Evolutionary conservation across 2,113 vertebrate genomes (phyloP).

Genomic region (Heliornis fulica): DNA sequence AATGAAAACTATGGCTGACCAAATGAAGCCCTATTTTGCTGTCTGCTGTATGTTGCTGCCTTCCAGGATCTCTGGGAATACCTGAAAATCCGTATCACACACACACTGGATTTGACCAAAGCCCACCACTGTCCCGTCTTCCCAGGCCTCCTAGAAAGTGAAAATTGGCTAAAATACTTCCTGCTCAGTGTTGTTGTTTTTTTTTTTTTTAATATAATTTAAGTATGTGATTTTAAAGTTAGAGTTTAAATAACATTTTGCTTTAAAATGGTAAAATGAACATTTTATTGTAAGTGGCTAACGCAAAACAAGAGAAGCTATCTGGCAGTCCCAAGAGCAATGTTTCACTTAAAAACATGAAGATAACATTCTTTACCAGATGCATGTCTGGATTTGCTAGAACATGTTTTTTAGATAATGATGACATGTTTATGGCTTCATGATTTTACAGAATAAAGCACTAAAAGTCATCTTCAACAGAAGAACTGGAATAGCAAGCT

Average conservation of each 20-base stretch:
- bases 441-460: background rate
- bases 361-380: background rate
- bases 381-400: background rate
- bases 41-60: background rate
- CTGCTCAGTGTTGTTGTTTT: background rate
- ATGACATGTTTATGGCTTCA: background rate
- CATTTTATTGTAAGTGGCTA: background rate
- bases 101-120: background rate
- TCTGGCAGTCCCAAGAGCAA: background rate
- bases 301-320: background rate
- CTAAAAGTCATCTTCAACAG: background rate
- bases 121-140: background rate
- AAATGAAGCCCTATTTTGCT: background rate
- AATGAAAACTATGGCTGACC: background rate
- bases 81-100: background rate
- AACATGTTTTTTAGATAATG: background rate
- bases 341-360: background rate
- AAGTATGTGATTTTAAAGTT: background rate
- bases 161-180: background rate
- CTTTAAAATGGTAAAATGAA: background rate
- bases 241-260: background rate
- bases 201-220: background rate
- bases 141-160: background rate
- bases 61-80: background rate
- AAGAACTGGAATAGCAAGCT: background rate